phyloP scores from a whole-genome alignment of 2,797 vertebrate genomes.

The Hippoglossus hippoglossus region DNA sequence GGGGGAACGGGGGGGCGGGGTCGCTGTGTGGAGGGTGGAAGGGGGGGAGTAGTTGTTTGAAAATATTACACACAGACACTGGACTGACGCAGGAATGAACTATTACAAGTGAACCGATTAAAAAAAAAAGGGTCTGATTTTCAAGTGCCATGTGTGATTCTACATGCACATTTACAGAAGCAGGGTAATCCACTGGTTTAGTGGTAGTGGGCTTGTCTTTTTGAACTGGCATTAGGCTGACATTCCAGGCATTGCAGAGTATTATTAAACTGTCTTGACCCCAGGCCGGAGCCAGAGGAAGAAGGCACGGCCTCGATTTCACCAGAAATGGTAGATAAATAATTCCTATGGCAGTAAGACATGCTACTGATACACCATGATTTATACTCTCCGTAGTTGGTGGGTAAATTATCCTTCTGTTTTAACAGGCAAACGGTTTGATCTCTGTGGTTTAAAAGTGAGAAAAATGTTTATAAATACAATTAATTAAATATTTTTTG shows the following conservation, averaged over 20 bases:
- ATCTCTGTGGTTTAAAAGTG: neutral
- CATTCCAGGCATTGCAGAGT: conserved; percentile 82
- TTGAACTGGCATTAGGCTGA: conserved; percentile 73
- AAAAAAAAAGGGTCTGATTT: conserved; percentile 22
- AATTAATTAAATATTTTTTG: neutral
- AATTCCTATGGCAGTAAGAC: neutral
- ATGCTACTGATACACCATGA: neutral
- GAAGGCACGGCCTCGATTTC: conserved; percentile 22
- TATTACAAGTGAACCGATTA: conserved; percentile 10
- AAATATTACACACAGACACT: conserved; percentile 17
- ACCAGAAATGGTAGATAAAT: neutral
- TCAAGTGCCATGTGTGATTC: conserved; percentile 32
- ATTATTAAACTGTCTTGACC: conserved; percentile 79
- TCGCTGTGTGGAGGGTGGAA: neutral
- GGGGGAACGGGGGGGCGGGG: conserved; percentile 37
- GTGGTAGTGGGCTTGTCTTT: conserved; percentile 61
- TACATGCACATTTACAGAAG: conserved; percentile 42
- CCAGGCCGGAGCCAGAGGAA: conserved; percentile 49
- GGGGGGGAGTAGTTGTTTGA: conserved; percentile 39
- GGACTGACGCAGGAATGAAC: conserved; percentile 7
- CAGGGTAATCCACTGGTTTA: conserved; percentile 60
- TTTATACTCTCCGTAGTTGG: neutral
- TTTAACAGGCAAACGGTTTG: neutral
- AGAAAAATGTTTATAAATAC: neutral
- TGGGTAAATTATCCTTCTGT: no score